Percentiles rank a stretch among this genome's conserved stretches.
phyloP scores from a whole-genome alignment of 2,797 vertebrate species.

The Catostomus latipinnis region DNA sequence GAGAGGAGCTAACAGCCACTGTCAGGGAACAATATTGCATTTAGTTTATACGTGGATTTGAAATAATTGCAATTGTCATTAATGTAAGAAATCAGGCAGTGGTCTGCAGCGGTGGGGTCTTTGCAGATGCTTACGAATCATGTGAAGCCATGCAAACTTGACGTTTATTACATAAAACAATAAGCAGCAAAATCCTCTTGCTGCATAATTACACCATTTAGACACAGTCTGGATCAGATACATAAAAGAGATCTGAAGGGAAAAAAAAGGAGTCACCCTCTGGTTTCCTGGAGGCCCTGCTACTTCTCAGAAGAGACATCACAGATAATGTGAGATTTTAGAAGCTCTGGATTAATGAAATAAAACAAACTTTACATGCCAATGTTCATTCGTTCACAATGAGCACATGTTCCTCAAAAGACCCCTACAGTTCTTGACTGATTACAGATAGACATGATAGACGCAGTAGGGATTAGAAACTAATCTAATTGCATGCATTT shows the following conservation, averaged over 20 bases:
- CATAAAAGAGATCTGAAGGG: constrained; percentile 49
- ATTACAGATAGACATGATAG: constrained; percentile 43
- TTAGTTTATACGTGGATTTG: constrained; percentile 60
- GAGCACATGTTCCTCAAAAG: constrained; percentile 49
- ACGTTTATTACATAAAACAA: constrained; percentile 83
- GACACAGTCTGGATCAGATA: constrained; percentile 63
- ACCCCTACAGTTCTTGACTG: constrained; percentile 40
- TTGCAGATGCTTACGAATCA: constrained; percentile 72
- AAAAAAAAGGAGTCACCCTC: constrained; percentile 62
- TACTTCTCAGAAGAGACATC: constrained; percentile 46
- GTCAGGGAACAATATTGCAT: constrained; percentile 28
- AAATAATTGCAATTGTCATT: constrained; percentile 74
- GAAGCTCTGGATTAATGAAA: constrained; percentile 27
- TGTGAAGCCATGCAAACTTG: constrained; percentile 82
- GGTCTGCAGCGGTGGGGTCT: constrained; percentile 71
- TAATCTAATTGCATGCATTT: constrained; percentile 36
- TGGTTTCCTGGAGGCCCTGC: constrained; percentile 49
- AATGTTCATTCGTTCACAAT: constrained; percentile 47
- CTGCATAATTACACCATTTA: constrained; percentile 63
- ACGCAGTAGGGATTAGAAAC: constrained; percentile 36
- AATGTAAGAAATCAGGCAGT: constrained; percentile 71
- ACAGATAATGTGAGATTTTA: constrained; percentile 48
- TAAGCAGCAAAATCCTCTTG: constrained; percentile 70
- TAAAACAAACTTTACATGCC: constrained; percentile 43
- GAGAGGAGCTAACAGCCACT: constrained; percentile 16